Percentiles rank a stretch among this genome's conserved stretches.
Evolutionary conservation across 2,797 vertebrate species (phyloP).

Genomic region (Xenops minutus): DNA sequence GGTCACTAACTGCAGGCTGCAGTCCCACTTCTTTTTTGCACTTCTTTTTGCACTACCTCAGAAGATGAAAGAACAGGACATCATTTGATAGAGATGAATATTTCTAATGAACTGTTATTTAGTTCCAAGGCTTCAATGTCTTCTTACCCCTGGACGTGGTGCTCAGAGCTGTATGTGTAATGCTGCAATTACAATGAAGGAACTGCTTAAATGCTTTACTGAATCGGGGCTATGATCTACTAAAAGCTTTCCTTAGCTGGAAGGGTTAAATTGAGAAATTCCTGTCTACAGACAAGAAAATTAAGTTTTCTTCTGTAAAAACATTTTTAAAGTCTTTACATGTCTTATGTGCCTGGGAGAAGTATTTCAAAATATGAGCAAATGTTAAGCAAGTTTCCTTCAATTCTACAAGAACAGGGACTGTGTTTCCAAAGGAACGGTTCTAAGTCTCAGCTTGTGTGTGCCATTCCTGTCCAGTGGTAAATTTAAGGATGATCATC

Average conservation of each 20-base stretch:
- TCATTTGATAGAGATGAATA: neutral
- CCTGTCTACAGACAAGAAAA: neutral
- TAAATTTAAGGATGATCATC: neutral
- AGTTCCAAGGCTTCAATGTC: neutral
- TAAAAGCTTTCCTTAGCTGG: neutral
- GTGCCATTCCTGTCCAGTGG: neutral
- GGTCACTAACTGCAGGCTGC: neutral
- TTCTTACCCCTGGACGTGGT: neutral
- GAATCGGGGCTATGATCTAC: neutral
- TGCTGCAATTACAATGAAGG: neutral
- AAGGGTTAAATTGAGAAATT: neutral
- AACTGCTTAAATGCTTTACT: neutral
- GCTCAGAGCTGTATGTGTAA: neutral
- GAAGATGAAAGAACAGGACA: neutral
- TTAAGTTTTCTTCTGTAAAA: neutral
- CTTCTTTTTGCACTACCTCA: neutral
- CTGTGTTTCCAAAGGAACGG: neutral
- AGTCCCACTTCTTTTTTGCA: neutral
- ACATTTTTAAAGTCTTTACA: neutral
- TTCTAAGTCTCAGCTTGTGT: neutral
- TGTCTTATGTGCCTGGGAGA: neutral
- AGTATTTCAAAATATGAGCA: neutral
- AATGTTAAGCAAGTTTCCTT: neutral
- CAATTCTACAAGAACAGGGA: neutral
- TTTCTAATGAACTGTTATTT: neutral